phyloP scores from a whole-genome alignment of 2,888 invertebrate species.

The Campoplex capitator region DNA sequence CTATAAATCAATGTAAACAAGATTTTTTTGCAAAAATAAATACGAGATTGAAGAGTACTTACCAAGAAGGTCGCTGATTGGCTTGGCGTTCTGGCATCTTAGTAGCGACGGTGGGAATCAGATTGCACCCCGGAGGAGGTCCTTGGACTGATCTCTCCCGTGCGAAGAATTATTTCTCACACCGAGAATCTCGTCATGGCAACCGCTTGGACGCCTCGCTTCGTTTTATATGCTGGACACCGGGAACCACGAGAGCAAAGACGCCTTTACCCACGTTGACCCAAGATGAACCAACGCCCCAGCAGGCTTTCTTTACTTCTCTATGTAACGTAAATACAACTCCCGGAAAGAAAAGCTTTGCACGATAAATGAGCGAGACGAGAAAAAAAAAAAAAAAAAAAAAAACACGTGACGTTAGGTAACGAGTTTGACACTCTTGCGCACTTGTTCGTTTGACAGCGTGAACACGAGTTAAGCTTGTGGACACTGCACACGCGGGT shows the following conservation, averaged over 20 bases:
- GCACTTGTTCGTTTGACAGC: slow-evolving; percentile 26
- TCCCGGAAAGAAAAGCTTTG: not conserved
- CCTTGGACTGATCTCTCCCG: slow-evolving; percentile 27
- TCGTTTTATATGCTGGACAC: slow-evolving; percentile 13
- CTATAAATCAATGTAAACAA: not conserved
- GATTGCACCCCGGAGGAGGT: slow-evolving; percentile 31
- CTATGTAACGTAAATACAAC: not conserved
- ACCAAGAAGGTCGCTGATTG: slow-evolving; percentile 29
- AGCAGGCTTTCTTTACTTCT: slow-evolving; percentile 16
- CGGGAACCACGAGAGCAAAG: slow-evolving; percentile 25
- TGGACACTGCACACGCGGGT: slow-evolving; percentile 12
- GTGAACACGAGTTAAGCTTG: slow-evolving; percentile 27
- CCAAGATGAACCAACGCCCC: slow-evolving; percentile 53
- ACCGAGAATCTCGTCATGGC: slow-evolving; percentile 66
- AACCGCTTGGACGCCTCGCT: slow-evolving; percentile 61
- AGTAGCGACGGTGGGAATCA: not conserved
- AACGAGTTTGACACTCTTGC: slow-evolving; percentile 2
- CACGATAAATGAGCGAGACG: not conserved
- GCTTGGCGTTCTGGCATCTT: slow-evolving; percentile 45
- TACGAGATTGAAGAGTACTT: not conserved
- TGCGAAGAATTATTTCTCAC: slow-evolving; percentile 37
- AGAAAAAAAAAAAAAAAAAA: slow-evolving; percentile 4
- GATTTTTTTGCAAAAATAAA: not conserved
- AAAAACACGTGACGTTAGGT: slow-evolving; percentile 31
- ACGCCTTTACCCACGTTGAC: slow-evolving; percentile 22